These are phyloP conservation scores for Laterallus jamaicensis DNA, from an alignment of 2,113 vertebrate genomes.

Conservation along the genomic window DNA sequence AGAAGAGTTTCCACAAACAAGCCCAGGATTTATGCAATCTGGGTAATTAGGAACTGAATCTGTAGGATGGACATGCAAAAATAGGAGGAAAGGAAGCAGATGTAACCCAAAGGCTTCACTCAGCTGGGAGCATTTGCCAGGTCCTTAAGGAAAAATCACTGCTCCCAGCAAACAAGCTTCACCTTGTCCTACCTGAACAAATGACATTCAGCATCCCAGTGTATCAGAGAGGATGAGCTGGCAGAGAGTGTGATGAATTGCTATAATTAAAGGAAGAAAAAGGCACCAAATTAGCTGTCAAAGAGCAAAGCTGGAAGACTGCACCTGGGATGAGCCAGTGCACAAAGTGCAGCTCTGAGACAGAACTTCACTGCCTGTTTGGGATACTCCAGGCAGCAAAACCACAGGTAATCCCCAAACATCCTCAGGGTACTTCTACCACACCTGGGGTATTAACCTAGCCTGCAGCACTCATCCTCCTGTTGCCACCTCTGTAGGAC, in stretches of 20 bases:
- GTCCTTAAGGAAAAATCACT: not conserved
- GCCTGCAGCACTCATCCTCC: not conserved
- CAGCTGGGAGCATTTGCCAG: not conserved
- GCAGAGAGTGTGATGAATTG: not conserved
- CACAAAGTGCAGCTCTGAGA: not conserved
- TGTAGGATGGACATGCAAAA: not conserved
- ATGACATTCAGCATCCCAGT: not conserved
- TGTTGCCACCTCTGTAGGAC: not conserved
- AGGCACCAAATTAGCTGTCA: not conserved
- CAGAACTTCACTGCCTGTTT: not conserved
- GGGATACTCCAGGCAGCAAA: not conserved
- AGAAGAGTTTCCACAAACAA: not conserved
- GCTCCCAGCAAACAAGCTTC: not conserved
- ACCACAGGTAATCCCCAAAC: not conserved
- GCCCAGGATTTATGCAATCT: not conserved
- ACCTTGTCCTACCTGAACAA: slow-evolving; percentile 23
- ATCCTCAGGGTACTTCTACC: not conserved
- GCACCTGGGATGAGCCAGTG: not conserved
- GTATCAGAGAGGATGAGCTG: not conserved
- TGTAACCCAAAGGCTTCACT: not conserved
- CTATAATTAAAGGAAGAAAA: slow-evolving; percentile 13
- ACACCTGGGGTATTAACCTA: not conserved
- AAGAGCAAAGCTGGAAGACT: not conserved
- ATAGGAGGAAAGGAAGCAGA: not conserved
- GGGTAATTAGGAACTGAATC: not conserved